Percentiles rank a stretch among this genome's conserved stretches.
These are phyloP conservation scores for Neolamprologus sp. DNA, from an alignment of 2,113 vertebrate genomes.

Conservation along the genomic window DNA sequence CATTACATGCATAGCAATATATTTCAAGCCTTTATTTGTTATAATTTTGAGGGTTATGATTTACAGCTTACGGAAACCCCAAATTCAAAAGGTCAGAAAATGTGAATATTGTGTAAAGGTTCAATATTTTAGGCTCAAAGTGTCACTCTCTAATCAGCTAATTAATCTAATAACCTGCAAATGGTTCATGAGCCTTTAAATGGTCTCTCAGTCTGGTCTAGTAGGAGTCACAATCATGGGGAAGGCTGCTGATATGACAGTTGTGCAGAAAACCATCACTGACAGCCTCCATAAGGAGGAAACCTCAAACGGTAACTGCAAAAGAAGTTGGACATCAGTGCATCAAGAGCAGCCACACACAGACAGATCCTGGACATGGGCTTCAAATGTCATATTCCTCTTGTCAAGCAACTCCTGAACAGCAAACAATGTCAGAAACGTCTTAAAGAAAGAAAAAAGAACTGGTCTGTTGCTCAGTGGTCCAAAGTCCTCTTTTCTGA, in stretches of 20 bases:
- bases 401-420: background rate
- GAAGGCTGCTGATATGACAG: background rate
- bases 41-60: background rate
- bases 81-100: background rate
- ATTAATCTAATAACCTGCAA: background rate
- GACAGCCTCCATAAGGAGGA: background rate
- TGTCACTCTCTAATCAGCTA: background rate
- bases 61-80: background rate
- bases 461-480: background rate
- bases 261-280: background rate
- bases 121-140: background rate
- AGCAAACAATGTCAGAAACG: background rate
- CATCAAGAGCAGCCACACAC: background rate
- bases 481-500: background rate
- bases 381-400: background rate
- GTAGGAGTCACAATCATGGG: background rate
- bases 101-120: background rate
- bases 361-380: background rate
- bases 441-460: background rate
- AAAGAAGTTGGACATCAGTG: background rate
- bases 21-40: background rate
- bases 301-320: background rate
- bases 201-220: background rate
- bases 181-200: background rate
- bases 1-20: background rate